phyloP scores from a whole-genome alignment of 2,113 vertebrate genomes.

The Nothoprocta perdicaria region DNA sequence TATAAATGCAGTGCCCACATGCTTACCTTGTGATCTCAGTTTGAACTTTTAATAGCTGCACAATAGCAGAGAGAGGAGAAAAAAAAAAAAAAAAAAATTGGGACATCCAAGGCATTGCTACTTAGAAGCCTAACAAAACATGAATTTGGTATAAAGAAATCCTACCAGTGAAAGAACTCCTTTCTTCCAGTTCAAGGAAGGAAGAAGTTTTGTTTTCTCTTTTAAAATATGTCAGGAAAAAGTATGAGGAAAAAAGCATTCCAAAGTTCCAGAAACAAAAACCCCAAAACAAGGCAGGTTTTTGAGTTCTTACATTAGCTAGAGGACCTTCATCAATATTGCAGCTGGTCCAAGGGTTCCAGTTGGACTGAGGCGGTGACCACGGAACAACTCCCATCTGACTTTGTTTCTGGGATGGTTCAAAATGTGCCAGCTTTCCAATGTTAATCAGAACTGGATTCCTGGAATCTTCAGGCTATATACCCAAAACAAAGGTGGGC shows the following conservation, averaged over 20 bases:
- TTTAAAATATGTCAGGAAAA: background rate
- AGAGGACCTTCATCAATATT: slow-evolving; percentile 97
- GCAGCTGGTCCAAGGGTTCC: slow-evolving; percentile 98
- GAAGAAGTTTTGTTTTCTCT: background rate
- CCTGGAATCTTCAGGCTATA: slow-evolving; percentile 82
- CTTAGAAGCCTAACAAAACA: background rate
- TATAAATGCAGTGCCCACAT: background rate
- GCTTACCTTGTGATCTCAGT: background rate
- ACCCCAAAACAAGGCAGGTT: background rate
- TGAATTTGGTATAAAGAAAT: background rate
- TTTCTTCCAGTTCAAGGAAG: background rate
- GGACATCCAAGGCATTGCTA: background rate
- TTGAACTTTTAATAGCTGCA: background rate
- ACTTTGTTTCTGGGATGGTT: slow-evolving; percentile 88
- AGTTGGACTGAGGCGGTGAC: slow-evolving; percentile 97
- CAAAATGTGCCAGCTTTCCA: slow-evolving; percentile 90
- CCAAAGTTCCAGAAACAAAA: background rate
- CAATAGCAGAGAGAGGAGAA: background rate
- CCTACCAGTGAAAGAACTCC: background rate
- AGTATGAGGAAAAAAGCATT: background rate
- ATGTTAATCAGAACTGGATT: slow-evolving; percentile 82
- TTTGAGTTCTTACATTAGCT: slow-evolving; percentile 77
- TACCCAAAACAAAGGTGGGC: background rate
- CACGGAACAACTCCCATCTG: slow-evolving; percentile 90
- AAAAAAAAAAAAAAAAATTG: background rate